phyloP scores from a whole-genome alignment of 2,888 invertebrate genomes.

The Callinectes sapidus region DNA sequence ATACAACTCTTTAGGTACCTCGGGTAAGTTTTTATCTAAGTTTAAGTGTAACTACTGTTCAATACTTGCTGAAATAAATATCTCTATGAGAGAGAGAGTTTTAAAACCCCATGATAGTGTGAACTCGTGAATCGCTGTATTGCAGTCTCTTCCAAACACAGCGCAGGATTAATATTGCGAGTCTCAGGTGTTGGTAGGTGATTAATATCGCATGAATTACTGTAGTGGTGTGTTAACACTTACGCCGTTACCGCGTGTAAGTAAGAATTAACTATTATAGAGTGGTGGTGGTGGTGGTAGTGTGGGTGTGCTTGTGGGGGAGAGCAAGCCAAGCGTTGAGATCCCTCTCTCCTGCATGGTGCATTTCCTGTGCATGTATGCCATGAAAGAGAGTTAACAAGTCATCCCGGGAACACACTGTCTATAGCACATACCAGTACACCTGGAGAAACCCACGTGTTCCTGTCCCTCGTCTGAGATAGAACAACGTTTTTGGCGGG shows the following conservation, averaged over 20 bases:
- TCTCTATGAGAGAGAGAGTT: not conserved
- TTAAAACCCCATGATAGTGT: not conserved
- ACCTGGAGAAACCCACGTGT: not conserved
- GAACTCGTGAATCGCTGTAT: not conserved
- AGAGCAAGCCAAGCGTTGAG: not conserved
- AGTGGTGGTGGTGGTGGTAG: not conserved
- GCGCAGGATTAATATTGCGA: not conserved
- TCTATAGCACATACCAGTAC: not conserved
- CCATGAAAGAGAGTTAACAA: not conserved
- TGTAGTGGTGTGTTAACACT: not conserved
- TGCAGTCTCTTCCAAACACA: not conserved
- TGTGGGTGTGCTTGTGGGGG: not conserved
- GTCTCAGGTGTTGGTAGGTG: not conserved
- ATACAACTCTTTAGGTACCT: not conserved
- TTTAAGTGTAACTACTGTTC: not conserved
- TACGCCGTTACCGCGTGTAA: not conserved
- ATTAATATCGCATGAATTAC: not conserved
- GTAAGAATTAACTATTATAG: not conserved
- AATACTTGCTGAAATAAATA: not conserved
- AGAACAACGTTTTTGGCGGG: not conserved
- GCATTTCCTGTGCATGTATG: not conserved
- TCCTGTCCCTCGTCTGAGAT: not conserved
- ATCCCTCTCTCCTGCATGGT: not conserved
- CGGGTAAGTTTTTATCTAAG: not conserved
- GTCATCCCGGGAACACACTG: not conserved